Conservation (phyloP, 1,140 invertebrate species). For the Drosophila takahashii region DNA sequence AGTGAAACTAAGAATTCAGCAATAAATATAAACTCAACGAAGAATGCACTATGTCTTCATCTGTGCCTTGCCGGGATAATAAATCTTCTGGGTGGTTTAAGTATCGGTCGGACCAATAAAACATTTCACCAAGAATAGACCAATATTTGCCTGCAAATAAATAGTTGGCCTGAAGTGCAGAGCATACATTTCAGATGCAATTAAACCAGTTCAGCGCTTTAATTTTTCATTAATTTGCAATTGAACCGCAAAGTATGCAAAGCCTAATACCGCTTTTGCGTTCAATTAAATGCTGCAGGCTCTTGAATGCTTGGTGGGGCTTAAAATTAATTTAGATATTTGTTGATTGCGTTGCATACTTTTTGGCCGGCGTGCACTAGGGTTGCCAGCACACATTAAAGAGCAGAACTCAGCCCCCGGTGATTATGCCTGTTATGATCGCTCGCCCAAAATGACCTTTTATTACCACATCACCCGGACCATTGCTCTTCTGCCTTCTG, state of each 20-base stretch:
- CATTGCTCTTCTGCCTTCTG: conserved; percentile 27
- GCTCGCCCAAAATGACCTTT: conserved; percentile 21
- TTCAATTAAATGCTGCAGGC: conserved; percentile 20
- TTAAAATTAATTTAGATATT: conserved; percentile 41
- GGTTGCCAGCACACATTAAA: neutral
- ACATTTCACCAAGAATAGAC: neutral
- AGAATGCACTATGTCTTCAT: conserved; percentile 1
- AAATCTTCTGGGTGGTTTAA: neutral
- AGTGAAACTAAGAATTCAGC: conserved; percentile 4
- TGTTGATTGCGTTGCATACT: conserved; percentile 38
- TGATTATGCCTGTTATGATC: conserved; percentile 22
- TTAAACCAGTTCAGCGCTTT: conserved; percentile 29
- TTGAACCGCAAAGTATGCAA: conserved; percentile 39
- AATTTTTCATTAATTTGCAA: conserved; percentile 35
- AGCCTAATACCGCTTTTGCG: conserved; percentile 20
- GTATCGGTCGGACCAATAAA: neutral
- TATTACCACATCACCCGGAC: conserved; percentile 31
- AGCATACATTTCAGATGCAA: conserved; percentile 27
- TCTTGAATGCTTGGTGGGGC: conserved; percentile 12
- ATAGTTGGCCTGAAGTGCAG: conserved; percentile 1
- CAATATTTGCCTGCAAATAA: conserved; percentile 16
- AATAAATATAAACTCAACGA: conserved; percentile 12
- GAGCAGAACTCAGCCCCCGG: neutral
- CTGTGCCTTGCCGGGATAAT: neutral
- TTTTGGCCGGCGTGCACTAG: conserved; percentile 12